Evolutionary conservation across 2,888 invertebrate genomes (phyloP).

Genomic region (Ormyrus nitidulus): DNA sequence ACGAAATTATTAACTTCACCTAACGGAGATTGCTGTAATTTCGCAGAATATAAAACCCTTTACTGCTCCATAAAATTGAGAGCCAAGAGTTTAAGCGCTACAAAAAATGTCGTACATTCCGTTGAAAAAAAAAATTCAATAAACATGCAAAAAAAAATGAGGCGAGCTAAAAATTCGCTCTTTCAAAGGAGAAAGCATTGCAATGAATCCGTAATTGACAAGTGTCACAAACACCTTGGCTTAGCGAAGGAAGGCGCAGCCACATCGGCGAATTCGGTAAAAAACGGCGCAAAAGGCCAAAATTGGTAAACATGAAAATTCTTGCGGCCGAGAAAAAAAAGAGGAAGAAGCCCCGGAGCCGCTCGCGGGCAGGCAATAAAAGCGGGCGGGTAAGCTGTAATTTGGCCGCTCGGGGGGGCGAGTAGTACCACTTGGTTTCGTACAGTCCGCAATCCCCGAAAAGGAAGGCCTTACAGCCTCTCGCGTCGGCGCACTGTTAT

Average conservation of each 20-base stretch:
- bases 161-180: neutral
- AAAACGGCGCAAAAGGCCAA: conserved; percentile 42
- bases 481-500: neutral
- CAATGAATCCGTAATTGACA: neutral
- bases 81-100: too few species aligned
- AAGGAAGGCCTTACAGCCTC: neutral
- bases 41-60: too few species aligned
- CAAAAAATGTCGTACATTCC: too few species aligned
- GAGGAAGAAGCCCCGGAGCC: conserved; percentile 5
- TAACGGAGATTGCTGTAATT: too few species aligned
- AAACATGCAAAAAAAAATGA: too few species aligned
- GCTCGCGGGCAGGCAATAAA: conserved; percentile 51
- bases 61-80: too few species aligned
- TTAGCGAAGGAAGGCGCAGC: conserved; percentile 36
- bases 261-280: conserved; percentile 7
- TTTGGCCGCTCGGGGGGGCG: conserved; percentile 35
- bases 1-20: too few species aligned
- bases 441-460: conserved; percentile 33
- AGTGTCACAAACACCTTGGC: conserved; percentile 37
- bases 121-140: too few species aligned
- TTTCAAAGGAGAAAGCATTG: neutral
- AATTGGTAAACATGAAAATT: conserved; percentile 55
- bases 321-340: conserved; percentile 31
- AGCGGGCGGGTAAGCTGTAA: conserved; percentile 52
- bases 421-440: conserved; percentile 22